Evolutionary conservation across 2,888 invertebrate genomes (phyloP).

Genomic region (Hymenopus coronatus): DNA sequence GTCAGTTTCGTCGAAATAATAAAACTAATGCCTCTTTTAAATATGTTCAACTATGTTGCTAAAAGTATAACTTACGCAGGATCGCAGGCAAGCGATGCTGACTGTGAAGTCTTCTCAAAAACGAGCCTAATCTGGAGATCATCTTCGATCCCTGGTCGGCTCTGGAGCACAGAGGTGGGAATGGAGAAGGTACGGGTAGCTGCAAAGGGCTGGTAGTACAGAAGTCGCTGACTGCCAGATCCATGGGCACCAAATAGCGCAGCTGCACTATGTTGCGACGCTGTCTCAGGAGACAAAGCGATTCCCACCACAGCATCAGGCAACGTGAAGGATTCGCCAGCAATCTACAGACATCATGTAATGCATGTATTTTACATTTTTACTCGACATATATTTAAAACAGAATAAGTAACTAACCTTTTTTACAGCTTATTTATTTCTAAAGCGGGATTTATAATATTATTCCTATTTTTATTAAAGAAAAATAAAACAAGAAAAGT

Average conservation of each 20-base stretch:
- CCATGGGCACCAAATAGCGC: neutral
- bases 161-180: conserved; percentile 66
- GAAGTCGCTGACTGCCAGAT: conserved; percentile 33
- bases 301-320: conserved; percentile 74
- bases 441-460: too few species aligned
- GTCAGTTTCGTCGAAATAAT: too few species aligned
- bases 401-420: too few species aligned
- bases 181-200: conserved; percentile 76
- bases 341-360: conserved; percentile 50
- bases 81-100: conserved; percentile 70
- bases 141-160: conserved; percentile 69
- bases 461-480: too few species aligned
- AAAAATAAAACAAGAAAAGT: too few species aligned
- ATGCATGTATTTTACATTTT: too few species aligned
- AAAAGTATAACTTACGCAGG: conserved; percentile 38
- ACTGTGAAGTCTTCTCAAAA: conserved; percentile 81
- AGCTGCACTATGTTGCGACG: conserved; percentile 51
- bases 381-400: too few species aligned
- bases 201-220: conserved; percentile 72
- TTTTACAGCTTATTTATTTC: too few species aligned
- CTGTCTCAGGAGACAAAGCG: conserved; percentile 57
- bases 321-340: conserved; percentile 63
- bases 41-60: too few species aligned
- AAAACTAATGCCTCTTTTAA: too few species aligned
- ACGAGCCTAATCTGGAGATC: conserved; percentile 72